Evolutionary conservation across 2,113 vertebrate species (phyloP).

Genomic region (Daboia siamensis): DNA sequence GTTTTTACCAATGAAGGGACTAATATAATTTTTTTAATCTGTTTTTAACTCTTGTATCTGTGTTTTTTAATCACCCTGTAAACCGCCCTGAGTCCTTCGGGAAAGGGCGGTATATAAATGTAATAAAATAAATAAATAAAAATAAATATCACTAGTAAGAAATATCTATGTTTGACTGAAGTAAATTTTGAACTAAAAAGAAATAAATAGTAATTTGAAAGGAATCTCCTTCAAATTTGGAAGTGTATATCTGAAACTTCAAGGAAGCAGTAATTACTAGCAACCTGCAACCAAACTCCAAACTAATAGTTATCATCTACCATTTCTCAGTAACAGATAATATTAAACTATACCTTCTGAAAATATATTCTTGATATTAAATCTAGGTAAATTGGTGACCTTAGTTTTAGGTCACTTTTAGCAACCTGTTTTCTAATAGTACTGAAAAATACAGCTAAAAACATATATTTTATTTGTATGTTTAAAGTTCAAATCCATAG

Average conservation of each 20-base stretch:
- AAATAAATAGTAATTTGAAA: neutral
- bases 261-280: neutral
- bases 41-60: too few relatives aligned
- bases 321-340: neutral
- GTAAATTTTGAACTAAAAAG: neutral
- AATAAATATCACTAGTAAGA: neutral
- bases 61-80: too few relatives aligned
- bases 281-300: neutral
- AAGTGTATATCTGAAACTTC: neutral
- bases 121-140: too few relatives aligned
- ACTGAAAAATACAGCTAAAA: constrained; percentile 4
- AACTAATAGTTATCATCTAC: neutral
- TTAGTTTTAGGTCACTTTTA: constrained; percentile 3
- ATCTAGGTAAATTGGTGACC: neutral
- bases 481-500: neutral
- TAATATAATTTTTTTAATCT: too few relatives aligned
- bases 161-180: neutral
- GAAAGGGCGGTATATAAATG: too few relatives aligned
- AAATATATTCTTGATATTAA: constrained; percentile 1
- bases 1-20: too few relatives aligned
- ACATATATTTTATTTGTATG: neutral
- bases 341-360: constrained; percentile 1
- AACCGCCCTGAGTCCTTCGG: too few relatives aligned
- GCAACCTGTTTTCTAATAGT: neutral
- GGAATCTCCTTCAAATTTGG: neutral